These are phyloP conservation scores for Geodia barretti DNA, from an alignment of 37 sponge, comb jelly and placozoan genomes.

Conservation along the genomic window DNA sequence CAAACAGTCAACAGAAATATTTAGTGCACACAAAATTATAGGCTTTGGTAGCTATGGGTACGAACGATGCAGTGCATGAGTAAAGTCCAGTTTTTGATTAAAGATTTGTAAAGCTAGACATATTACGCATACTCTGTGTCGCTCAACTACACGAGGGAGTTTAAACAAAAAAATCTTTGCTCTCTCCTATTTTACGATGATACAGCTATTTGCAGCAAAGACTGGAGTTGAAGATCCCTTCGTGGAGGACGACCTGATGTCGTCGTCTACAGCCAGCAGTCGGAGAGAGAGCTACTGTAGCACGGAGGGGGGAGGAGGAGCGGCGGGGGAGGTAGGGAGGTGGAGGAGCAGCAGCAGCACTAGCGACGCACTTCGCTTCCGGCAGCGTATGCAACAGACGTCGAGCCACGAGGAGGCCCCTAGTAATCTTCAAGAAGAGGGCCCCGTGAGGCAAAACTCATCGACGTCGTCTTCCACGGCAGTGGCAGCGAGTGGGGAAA, in stretches of 20 bases:
- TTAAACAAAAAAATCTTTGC: not conserved
- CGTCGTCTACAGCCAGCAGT: constrained; percentile 34
- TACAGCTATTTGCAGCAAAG: constrained; percentile 39
- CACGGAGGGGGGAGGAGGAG: constrained; percentile 4
- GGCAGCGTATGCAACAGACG: constrained; percentile 6
- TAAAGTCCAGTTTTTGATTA: too few species aligned
- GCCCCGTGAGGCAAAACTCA: not conserved
- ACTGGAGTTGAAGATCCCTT: constrained; percentile 16
- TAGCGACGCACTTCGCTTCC: constrained; percentile 19
- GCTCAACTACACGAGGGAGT: not conserved
- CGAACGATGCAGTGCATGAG: too few species aligned
- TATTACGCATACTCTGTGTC: not conserved
- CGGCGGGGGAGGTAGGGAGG: not conserved
- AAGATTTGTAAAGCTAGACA: too few species aligned
- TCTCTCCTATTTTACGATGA: not conserved
- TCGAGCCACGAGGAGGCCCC: constrained; percentile 34
- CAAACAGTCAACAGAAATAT: too few species aligned
- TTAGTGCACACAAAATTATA: too few species aligned
- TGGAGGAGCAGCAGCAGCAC: constrained; percentile 30
- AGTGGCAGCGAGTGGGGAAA: not conserved
- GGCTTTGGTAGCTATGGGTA: too few species aligned
- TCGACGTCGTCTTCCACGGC: not conserved
- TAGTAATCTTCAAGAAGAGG: too few species aligned
- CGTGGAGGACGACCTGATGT: constrained; percentile 42
- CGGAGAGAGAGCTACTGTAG: constrained; percentile 36